Evolutionary conservation across 2,797 vertebrate species (phyloP).

Genomic region (Benthosema pterotum): DNA sequence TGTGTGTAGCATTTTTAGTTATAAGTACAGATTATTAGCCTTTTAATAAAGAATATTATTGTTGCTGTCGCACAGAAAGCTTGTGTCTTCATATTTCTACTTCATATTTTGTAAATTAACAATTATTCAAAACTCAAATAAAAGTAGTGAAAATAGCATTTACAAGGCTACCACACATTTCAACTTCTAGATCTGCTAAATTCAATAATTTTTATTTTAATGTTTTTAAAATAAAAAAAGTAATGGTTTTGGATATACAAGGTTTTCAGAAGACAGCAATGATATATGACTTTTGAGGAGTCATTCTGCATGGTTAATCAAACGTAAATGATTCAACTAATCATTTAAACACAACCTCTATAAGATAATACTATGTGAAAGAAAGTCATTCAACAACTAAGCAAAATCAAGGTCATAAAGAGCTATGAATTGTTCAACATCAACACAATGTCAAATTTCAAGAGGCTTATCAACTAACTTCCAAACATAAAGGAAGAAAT

Average conservation of each 20-base stretch:
- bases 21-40: neutral
- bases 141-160: too few relatives aligned
- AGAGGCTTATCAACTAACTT: neutral
- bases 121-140: too few relatives aligned
- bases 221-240: too few relatives aligned
- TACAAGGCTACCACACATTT: too few relatives aligned
- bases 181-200: too few relatives aligned
- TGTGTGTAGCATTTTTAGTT: conserved; percentile 24
- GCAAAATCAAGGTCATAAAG: conserved; percentile 13
- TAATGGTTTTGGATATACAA: too few relatives aligned
- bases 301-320: conserved; percentile 8
- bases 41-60: too few relatives aligned
- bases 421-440: neutral
- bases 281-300: conserved; percentile 3
- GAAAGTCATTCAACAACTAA: conserved; percentile 10
- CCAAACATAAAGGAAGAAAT: neutral
- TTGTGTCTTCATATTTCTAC: too few relatives aligned
- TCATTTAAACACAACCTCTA: conserved; percentile 26
- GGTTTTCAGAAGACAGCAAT: too few relatives aligned
- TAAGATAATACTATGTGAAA: neutral
- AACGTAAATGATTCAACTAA: conserved; percentile 20
- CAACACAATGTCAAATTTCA: neutral
- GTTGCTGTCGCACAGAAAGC: too few relatives aligned
- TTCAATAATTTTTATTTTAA: too few relatives aligned
- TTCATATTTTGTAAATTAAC: too few relatives aligned